A percentile compares a stretch with the other conserved stretches of the same genome.
Conservation (phyloP, 1,140 invertebrate genomes). For the Temnothorax nylanderi region DNA sequence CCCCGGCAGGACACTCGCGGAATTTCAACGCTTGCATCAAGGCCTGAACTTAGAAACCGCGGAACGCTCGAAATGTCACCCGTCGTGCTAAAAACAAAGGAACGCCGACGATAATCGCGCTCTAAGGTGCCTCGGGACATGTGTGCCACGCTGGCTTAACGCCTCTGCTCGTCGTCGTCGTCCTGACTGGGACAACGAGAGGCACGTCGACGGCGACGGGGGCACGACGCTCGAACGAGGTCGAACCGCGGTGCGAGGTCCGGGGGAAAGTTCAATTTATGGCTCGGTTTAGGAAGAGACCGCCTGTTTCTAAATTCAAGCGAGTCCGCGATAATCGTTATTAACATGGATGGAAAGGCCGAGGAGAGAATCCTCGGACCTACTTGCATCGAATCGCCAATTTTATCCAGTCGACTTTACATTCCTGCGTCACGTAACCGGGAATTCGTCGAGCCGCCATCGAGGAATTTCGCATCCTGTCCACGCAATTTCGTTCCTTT, state of each 20-base stretch:
- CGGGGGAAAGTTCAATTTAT: conserved; percentile 76
- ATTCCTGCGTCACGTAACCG: conserved; percentile 13
- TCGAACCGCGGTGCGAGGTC: conserved; percentile 43
- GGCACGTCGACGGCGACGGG: conserved; percentile 1
- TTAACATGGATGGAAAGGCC: conserved; percentile 65
- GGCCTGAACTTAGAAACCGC: conserved; percentile 46
- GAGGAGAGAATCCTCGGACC: conserved; percentile 37
- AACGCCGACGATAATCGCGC: conserved; percentile 42
- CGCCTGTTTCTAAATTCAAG: conserved; percentile 66
- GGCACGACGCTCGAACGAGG: conserved; percentile 65
- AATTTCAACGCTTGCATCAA: conserved; percentile 66
- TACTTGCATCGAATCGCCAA: conserved; percentile 51
- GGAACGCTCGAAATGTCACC: conserved; percentile 67
- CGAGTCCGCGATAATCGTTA: conserved; percentile 57
- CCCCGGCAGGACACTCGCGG: conserved; percentile 2
- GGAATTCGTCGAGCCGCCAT: not conserved
- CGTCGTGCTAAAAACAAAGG: conserved; percentile 67
- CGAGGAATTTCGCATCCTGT: not conserved
- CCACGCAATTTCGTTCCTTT: conserved; percentile 6
- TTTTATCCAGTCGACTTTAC: conserved; percentile 28
- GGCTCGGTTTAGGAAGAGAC: conserved; percentile 68
- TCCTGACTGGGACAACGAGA: conserved; percentile 24
- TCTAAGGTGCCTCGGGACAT: conserved; percentile 53
- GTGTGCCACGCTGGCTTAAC: conserved; percentile 41
- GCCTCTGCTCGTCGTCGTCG: conserved; percentile 61